These are phyloP conservation scores for Willowsia nigromaculata DNA, from an alignment of 2,888 invertebrate species.

Conservation along the genomic window DNA sequence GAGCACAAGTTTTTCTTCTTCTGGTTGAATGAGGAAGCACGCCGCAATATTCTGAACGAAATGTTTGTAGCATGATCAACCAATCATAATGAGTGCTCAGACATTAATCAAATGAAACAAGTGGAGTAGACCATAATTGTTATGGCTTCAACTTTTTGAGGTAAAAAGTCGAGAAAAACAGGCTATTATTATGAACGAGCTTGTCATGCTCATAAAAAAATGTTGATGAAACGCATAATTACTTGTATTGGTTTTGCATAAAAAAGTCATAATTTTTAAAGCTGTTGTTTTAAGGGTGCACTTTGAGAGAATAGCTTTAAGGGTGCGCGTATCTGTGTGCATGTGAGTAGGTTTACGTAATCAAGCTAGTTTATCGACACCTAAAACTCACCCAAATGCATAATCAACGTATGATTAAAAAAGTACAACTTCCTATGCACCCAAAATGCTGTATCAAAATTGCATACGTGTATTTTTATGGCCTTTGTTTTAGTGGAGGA, in stretches of 20 bases:
- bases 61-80: background rate
- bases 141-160: too few relatives aligned
- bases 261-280: background rate
- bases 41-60: too few relatives aligned
- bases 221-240: background rate
- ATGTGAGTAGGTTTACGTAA: too few relatives aligned
- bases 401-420: background rate
- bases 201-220: background rate
- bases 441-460: background rate
- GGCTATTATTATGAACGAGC: background rate
- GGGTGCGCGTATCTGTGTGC: too few relatives aligned
- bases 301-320: background rate
- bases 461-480: background rate
- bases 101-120: background rate
- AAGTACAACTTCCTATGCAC: background rate
- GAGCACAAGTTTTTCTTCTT: background rate
- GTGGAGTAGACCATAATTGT: too few relatives aligned
- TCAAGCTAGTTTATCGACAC: too few relatives aligned
- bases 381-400: background rate
- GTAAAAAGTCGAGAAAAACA: background rate
- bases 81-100: background rate
- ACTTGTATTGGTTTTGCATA: background rate
- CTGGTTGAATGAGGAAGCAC: conserved; percentile 17
- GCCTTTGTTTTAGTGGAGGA: background rate
- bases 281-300: background rate